Evolutionary conservation across 2,113 vertebrate species (phyloP), one percentile per base, ranked within the genome.

Genomic region (Cyanoramphus novaezelandiae): DNA sequence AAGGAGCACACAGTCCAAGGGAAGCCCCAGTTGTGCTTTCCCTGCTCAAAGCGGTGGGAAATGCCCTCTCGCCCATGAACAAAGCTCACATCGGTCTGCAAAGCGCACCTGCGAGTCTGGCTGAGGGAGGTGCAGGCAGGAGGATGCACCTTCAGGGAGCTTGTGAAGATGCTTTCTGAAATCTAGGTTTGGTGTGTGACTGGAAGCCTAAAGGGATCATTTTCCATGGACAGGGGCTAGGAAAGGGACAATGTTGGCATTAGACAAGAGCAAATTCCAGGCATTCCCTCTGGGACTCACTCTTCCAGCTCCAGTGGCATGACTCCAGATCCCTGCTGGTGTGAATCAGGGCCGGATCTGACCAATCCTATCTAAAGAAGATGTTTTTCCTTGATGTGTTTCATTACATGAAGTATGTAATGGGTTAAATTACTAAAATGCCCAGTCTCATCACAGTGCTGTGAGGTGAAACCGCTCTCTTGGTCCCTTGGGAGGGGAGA

Each of bases 1-100:
- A 41, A 76, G 59, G 49, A 49, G 19, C 27, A 65, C 2, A 1
- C 0, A 0, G 24, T 55, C 18, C 37, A 29, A 71, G 28, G 1
- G 4, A 25, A 46, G 72, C 27, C 39, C 7, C 69, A 41, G 39
- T 33, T 44, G 37, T 39, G 39, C 7, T 19, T 60, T 86, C 4
- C 17, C 53, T 49, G 55, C 55, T 82, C 53, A 10, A 49, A 65
- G 47, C 0, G 0, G 33, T 35, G 31, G 69, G 35, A 78, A 68
- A 72, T 60, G 52, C 12, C 35, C 57, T 75, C 44, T 72, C 2
- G 11, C 46, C 29, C 31, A 8, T 9, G 17, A 67, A 35, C 7
- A 63, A 81, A 74, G 13, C 70, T 55, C 60, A 57, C 5, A 3
- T 9, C 13, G 7, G 59, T 44, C 53, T 90, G 86, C 46, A 59